A percentile compares a stretch with the other conserved stretches of the same genome.
phyloP scores from a whole-genome alignment of 92 coral and sea anemone species.

The Epizoanthus illoricatus region DNA sequence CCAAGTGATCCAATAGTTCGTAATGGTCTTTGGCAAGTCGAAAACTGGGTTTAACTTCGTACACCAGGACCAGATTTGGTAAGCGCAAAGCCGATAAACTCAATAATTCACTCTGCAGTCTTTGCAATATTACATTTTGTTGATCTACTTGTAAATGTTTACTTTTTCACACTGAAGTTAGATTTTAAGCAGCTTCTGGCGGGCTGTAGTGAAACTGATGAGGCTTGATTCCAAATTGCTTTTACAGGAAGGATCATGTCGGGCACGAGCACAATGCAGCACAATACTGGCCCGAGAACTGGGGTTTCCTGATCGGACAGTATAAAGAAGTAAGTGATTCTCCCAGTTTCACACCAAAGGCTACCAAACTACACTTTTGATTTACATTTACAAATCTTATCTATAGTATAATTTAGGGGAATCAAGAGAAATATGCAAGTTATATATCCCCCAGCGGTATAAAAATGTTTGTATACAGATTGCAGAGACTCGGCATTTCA shows the following conservation, averaged over 20 bases:
- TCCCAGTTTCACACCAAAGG: not conserved
- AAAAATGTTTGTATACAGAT: not conserved
- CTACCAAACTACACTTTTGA: not conserved
- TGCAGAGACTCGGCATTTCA: not conserved
- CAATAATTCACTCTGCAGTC: not conserved
- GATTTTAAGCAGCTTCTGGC: not conserved
- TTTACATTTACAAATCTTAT: not conserved
- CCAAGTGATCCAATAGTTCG: not conserved
- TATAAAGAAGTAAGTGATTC: conserved; percentile 69
- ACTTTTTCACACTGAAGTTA: not conserved
- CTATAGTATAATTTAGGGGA: no score
- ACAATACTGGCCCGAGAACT: conserved; percentile 87
- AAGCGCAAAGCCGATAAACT: conserved; percentile 27
- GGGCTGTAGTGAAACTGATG: not conserved
- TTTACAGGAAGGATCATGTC: conserved; percentile 91
- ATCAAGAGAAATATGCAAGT: no score
- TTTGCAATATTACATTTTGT: conserved; percentile 6
- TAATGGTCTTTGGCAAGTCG: conserved; percentile 89
- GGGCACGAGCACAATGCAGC: conserved; percentile 92
- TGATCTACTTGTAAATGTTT: conserved; percentile 3
- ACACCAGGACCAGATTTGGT: conserved; percentile 98
- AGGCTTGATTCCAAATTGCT: not conserved
- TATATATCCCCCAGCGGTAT: no score
- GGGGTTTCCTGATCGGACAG: conserved; percentile 96
- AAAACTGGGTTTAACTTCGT: conserved; percentile 83